Base-by-base conservation (phyloP, 2,113 vertebrate species). In the Microtus richardsoni region DNA sequence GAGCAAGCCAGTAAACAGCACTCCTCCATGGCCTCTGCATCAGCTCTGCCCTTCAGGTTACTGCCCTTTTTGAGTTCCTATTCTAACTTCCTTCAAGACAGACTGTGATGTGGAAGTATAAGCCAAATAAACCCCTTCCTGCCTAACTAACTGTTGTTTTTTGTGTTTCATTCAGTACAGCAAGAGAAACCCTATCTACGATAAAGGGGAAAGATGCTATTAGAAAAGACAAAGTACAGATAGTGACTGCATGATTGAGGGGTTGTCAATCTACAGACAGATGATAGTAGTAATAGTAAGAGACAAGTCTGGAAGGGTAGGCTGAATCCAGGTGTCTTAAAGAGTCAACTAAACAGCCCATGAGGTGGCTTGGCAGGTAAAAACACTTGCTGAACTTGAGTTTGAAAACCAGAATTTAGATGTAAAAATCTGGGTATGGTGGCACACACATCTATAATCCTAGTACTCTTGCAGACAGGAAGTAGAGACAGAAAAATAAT, bases 201-300 rank as follows among this genome's bases (percentile, higher is more conserved):
- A 10, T 30, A 78, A 24, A 78, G 13, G 33, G 5, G 44, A 82
- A 4, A 3, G 26, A 33, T 47, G 12, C 33, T 4, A 24, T n/a
- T 39, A 86, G 60, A 89, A 86, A 92, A 91, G n/a, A 26, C 14
- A 77, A 92, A 93, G 82, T 71, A 30, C 36, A 91, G 94, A 89
- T 24, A 77, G 49, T 44, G 41, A 47, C 24, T 64, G 36, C 16
- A 64, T 52, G 47, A 86, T 70, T 13, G 41, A 80, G 39, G 16
- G 10, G 64, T 47, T 68, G 24, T 80, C 24, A 30, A 16, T 47
- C 39, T 58, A 47, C 36, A 41, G 36, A 47, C 8, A 7, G 80
- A 66, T 80, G 70, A 88, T 91, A 49, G 26, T 22, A 22, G 24
- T 24, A 30, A 1, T 30, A 77, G 41, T 7, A 68, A n/a, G 41